Evolutionary conservation across 2,797 vertebrate species (phyloP), one percentile per base, ranked within the genome.

Genomic region (Coracias cyanogaster): DNA sequence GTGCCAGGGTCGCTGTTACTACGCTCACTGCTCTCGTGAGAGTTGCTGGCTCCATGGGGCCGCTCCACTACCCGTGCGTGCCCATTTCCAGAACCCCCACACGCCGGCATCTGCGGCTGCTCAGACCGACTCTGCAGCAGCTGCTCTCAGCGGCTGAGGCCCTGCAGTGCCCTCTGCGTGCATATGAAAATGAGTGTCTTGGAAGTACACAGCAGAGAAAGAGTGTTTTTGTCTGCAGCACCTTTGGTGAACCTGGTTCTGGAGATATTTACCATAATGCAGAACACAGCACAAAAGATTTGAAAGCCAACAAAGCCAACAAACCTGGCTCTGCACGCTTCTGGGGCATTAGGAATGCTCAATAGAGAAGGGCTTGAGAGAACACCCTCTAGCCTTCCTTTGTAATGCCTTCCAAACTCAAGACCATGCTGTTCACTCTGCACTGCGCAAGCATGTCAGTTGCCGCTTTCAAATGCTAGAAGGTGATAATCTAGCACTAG

Each of bases 111-210:
- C 41, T 43, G 41, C 14, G 14, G 41, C 12, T 12, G 41, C 41
- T 43, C 41, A 14, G 41, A 43, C 41, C 41, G 41, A 14, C 41
- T 43, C 41, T 14, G 5, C 41, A 43, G 41, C 41, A 16, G 41
- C 41, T 43, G 41, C 41, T 43, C 41, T 43, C 41, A 14, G 41
- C 12, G 14, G 15, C 41, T 43, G 41, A 16, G 41, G 5, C 41
- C 41, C 41, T 43, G 41, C 41, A 43, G 41, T 14, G 14, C 41
- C 16, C 14, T 11, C 19, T n/a, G n/a, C 29, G 48, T 10, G 39
- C 4, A 18, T 3, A 26, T 0, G 6, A 62, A 35, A 51, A 54
- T 2, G 7, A 67, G 16, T 0, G 12, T 45, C 66, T 49, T 29
- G 15, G 55, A 60, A 22, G 10, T 39, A 33, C 2, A 14, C 3